Base-by-base conservation (phyloP, 1,140 invertebrate genomes). In the Triops longicaudatus region DNA sequence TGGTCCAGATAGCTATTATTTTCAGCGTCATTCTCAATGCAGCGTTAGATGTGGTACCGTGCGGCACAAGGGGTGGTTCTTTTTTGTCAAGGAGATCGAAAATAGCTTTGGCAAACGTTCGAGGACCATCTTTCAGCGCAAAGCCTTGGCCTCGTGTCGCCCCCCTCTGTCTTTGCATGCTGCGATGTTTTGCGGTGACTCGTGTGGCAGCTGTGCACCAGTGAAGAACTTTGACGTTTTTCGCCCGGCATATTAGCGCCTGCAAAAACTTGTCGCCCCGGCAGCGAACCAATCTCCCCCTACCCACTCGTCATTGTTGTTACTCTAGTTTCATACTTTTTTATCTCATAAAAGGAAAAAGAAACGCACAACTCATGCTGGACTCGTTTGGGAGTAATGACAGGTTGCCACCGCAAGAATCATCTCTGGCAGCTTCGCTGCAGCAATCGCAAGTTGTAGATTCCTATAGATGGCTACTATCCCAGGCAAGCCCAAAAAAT, bases 131-230 rank as follows among this genome's bases (percentile, higher is more conserved):
- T 63, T 63, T 63, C 50, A 63, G 50, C 50, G 22, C 14, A 10
- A 17, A 22, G 22, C 9, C 22, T 63, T 63, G 50, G 50, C 50
- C 50, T 63, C 17, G 22, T 63, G 22, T 3, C 50, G 17, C 50
- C 50, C 50, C 22, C 50, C 50, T 63, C 50, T 63, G 50, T 63
- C 50, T 63, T 63, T 63, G 50, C 50, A 63, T 63, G 50, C 50
- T 63, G 50, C 50, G 22, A 22, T 63, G 50, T 63, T 63, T 63
- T 63, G 50, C n/a, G n/a, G 50, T 63, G 50, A 63, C 50, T 63
- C n/a, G 14, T 63, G 50, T 63, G 50, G 50, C 50, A 63, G 50
- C 50, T 63, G 50, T 22, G 50, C 50, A 63, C 50, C 50, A 63
- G 50, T 22, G 50, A 63, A 63, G 50, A 63, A 22, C 14, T 63